Conservation (phyloP, 2,113 vertebrate species). For the Proteles cristata region DNA sequence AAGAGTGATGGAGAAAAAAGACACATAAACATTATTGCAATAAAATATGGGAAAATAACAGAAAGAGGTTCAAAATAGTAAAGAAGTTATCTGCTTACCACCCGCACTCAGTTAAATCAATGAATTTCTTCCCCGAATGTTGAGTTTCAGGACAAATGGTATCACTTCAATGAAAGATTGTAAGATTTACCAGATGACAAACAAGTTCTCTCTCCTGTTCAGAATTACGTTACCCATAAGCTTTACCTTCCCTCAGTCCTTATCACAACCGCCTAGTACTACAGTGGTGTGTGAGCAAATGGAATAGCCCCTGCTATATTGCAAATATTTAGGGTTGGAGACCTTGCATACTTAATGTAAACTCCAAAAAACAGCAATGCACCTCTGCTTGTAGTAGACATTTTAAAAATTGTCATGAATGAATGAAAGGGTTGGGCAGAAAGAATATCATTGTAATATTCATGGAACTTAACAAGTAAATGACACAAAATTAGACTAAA, state of each 20-base stretch:
- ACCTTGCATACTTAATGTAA: not conserved
- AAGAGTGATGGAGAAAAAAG: not conserved
- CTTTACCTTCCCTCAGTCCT: not conserved
- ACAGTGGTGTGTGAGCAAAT: not conserved
- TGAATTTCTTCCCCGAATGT: not conserved
- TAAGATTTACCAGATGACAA: not conserved
- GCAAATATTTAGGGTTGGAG: not conserved
- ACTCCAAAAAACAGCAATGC: not conserved
- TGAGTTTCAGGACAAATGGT: not conserved
- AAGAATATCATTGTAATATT: not conserved
- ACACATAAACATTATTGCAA: not conserved
- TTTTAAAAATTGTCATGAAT: not conserved
- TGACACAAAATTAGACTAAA: not conserved
- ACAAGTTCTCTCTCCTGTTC: not conserved
- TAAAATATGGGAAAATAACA: not conserved
- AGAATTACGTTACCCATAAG: not conserved
- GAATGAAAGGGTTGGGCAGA: not conserved
- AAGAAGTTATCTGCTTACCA: not conserved
- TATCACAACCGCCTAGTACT: not conserved
- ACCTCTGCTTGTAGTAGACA: not conserved
- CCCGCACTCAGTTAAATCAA: not conserved
- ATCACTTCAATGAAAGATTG: not conserved
- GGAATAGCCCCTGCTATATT: not conserved
- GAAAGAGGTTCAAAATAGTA: not conserved
- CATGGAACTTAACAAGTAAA: not conserved